Conservation (phyloP, 1,140 invertebrate species). For the Drosophila baimaii region DNA sequence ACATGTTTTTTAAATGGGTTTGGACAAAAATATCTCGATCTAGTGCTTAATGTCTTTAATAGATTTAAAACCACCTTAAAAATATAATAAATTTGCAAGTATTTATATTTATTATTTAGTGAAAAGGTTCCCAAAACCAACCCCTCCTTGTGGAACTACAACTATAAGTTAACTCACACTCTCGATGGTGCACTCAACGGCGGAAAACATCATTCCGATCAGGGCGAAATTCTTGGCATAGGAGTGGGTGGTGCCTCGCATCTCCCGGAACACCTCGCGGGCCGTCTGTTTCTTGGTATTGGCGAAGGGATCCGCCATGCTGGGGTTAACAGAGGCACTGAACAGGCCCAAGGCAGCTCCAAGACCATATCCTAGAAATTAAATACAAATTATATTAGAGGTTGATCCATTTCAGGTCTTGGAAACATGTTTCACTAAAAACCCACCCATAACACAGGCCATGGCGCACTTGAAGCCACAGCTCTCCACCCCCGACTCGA, state of each 20-base stretch:
- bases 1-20: no score
- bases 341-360: conserved; percentile 97
- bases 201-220: conserved; percentile 96
- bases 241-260: conserved; percentile 94
- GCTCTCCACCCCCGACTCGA: conserved; percentile 95
- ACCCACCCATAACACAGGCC: conserved; percentile 94
- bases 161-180: conserved; percentile 86
- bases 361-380: conserved; percentile 92
- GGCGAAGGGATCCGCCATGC: conserved; percentile 88
- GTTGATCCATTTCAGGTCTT: no score
- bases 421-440: no score
- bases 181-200: conserved; percentile 96
- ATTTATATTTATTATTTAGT: no score
- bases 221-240: conserved; percentile 99
- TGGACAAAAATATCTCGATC: background rate
- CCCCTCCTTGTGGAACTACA: no score
- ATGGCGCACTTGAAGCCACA: conserved; percentile 95
- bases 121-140: no score
- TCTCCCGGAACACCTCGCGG: conserved; percentile 93
- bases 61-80: background rate
- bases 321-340: conserved; percentile 97
- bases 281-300: conserved; percentile 92
- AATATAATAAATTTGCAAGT: background rate
- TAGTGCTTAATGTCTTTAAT: background rate
- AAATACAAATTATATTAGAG: no score